phyloP scores from a whole-genome alignment of 2,888 invertebrate genomes.

The Netelia inedita region DNA sequence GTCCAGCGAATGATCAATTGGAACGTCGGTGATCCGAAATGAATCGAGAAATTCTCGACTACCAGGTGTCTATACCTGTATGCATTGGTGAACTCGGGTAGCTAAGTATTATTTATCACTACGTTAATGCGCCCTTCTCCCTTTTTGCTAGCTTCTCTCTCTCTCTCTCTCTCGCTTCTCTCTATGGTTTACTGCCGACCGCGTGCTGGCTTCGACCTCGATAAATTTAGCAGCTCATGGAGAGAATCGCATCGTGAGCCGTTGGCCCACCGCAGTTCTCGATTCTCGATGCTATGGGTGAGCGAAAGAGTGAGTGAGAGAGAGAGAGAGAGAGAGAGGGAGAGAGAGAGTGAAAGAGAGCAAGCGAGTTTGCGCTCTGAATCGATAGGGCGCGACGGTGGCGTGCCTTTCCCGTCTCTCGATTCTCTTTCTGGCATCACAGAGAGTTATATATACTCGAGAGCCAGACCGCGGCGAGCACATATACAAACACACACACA shows the following conservation, averaged over 20 bases:
- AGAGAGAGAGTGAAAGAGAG: conserved; percentile 43
- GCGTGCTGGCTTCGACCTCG: conserved; percentile 62
- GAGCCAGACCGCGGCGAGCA: conserved; percentile 8
- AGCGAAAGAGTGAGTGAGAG: conserved; percentile 59
- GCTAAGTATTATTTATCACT: conserved; percentile 64
- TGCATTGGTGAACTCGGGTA: neutral
- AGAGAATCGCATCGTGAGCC: conserved; percentile 67
- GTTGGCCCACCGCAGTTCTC: conserved; percentile 69
- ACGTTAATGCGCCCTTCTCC: conserved; percentile 43
- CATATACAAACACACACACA: neutral
- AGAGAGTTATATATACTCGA: neutral
- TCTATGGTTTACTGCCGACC: conserved; percentile 56
- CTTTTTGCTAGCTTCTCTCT: neutral
- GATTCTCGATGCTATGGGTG: conserved; percentile 67
- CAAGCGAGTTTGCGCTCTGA: conserved; percentile 68
- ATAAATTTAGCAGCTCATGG: conserved; percentile 64
- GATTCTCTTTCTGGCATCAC: conserved; percentile 25
- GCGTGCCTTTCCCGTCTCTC: conserved; percentile 64
- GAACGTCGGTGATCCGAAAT: too few relatives aligned
- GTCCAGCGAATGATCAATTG: too few relatives aligned
- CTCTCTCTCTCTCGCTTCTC: conserved; percentile 2
- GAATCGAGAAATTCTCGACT: too few relatives aligned
- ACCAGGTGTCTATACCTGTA: too few relatives aligned
- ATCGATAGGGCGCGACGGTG: conserved; percentile 71
- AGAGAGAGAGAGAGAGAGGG: conserved; percentile 45